Evolutionary conservation across 2,888 invertebrate species (phyloP).

Genomic region (Epirrhoe alternata): DNA sequence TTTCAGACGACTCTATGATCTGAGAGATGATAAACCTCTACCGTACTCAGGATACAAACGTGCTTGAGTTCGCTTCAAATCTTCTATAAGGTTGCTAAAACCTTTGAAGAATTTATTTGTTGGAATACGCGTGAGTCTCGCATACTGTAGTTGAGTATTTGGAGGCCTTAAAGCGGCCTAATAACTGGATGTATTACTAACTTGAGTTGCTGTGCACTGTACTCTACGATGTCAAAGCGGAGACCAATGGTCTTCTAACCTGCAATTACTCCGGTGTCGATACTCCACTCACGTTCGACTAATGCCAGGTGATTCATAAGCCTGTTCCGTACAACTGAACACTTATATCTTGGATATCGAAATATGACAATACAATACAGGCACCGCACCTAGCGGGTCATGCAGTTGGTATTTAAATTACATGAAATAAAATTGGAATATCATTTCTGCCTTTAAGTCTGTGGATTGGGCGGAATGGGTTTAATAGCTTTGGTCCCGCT

Average conservation of each 20-base stretch:
- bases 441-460: background rate
- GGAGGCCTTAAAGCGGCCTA: too few relatives aligned
- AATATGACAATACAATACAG: background rate
- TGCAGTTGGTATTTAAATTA: background rate
- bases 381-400: background rate
- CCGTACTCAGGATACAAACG: background rate
- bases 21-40: background rate
- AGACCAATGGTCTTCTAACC: constrained; percentile 18
- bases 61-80: background rate
- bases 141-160: too few relatives aligned
- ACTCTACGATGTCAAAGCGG: background rate
- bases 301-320: constrained; percentile 15
- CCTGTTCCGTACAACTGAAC: constrained; percentile 6
- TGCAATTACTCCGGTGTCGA: constrained; percentile 21
- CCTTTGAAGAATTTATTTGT: background rate
- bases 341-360: background rate
- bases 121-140: too few relatives aligned
- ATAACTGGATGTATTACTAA: background rate
- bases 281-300: constrained; percentile 20
- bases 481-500: constrained; percentile 2
- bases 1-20: background rate
- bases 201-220: background rate
- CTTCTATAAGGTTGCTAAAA: background rate
- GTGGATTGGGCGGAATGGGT: background rate
- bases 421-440: background rate